A percentile compares a stretch with the other conserved stretches of the same genome.
Conservation (phyloP, 1,140 invertebrate genomes). For the Macrotrachela quadricornifera region DNA sequence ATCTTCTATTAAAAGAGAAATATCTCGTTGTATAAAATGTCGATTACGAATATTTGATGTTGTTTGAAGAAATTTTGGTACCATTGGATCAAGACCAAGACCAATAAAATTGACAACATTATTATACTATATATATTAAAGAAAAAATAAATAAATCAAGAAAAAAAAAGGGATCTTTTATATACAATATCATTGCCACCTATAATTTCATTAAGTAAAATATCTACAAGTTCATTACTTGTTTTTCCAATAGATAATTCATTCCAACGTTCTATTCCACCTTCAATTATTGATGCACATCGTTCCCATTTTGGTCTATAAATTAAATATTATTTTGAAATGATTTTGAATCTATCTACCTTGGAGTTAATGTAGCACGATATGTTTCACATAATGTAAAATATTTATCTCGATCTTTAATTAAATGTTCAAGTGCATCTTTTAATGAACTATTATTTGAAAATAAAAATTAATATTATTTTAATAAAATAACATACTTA, state of each 20-base stretch:
- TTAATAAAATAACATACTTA: background rate
- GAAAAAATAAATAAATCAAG: too few relatives aligned
- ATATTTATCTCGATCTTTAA: background rate
- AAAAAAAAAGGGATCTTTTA: too few relatives aligned
- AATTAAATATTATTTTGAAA: too few relatives aligned
- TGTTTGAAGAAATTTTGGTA: too few relatives aligned
- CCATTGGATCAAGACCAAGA: too few relatives aligned
- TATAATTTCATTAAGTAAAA: slow-evolving; percentile 21
- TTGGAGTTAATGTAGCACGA: slow-evolving; percentile 1
- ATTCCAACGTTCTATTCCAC: slow-evolving; percentile 22
- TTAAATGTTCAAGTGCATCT: background rate
- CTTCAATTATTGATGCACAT: slow-evolving; percentile 18
- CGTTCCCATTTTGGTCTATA: slow-evolving; percentile 20
- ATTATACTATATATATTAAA: too few relatives aligned
- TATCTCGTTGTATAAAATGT: too few relatives aligned
- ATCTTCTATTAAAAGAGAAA: too few relatives aligned
- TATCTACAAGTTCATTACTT: slow-evolving; percentile 22
- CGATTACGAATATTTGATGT: too few relatives aligned
- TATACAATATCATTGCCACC: slow-evolving; percentile 10
- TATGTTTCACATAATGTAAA: background rate
- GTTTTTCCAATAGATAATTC: slow-evolving; percentile 21
- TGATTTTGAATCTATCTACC: background rate
- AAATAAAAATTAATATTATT: background rate
- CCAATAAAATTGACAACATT: too few relatives aligned
- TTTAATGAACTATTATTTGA: background rate